Evolutionary conservation across 2,113 vertebrate genomes (phyloP).

Genomic region (Desmodus rotundus): DNA sequence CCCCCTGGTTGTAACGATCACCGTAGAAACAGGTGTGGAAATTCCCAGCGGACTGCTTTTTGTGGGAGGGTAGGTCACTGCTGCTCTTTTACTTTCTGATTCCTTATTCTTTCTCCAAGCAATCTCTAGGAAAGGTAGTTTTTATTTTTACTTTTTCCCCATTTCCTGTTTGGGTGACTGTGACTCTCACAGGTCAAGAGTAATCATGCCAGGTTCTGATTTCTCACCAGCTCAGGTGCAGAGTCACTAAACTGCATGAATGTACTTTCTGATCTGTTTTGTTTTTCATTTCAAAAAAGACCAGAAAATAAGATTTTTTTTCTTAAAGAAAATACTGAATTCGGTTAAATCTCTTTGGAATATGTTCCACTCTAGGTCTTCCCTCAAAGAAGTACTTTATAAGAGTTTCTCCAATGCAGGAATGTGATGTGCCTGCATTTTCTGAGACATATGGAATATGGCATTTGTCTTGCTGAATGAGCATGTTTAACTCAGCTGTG

Average conservation of each 20-base stretch:
- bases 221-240: not conserved
- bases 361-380: not conserved
- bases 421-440: conserved; percentile 6
- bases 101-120: not conserved
- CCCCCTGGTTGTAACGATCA: not conserved
- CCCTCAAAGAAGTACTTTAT: not conserved
- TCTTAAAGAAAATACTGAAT: not conserved
- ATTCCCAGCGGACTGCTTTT: not conserved
- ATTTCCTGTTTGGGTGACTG: not conserved
- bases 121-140: not conserved
- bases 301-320: not conserved
- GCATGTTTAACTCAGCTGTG: conserved; percentile 30
- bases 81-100: not conserved
- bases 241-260: not conserved
- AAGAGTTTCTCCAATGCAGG: not conserved
- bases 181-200: not conserved
- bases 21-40: not conserved
- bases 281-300: conserved; percentile 2
- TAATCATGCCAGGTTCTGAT: not conserved
- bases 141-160: not conserved
- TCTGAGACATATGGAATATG: conserved; percentile 1
- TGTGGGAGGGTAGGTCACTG: not conserved
- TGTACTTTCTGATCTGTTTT: not conserved
- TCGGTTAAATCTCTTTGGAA: conserved; percentile 31
- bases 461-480: conserved; percentile 51